Conservation (phyloP, 2,888 invertebrate species). For the Neoascia interrupta region DNA sequence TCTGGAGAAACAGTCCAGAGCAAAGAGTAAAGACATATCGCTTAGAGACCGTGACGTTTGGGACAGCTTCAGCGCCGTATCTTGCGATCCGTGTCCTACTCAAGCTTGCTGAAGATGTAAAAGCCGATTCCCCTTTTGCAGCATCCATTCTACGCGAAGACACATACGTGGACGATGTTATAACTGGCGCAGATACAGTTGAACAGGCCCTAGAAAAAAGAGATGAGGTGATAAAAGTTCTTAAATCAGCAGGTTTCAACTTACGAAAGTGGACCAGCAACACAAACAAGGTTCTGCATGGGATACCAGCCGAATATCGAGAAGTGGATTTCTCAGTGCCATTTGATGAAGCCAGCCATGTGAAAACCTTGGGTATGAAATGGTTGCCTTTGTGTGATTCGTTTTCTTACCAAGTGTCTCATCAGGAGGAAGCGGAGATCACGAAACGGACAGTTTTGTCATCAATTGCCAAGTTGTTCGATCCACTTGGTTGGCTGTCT, state of each 20-base stretch:
- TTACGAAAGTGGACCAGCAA: constrained; percentile 49
- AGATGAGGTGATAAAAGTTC: background rate
- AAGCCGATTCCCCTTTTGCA: constrained; percentile 11
- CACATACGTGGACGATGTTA: constrained; percentile 28
- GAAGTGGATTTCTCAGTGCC: constrained; percentile 8
- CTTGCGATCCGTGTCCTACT: background rate
- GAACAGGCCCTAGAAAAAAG: background rate
- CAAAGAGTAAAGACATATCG: background rate
- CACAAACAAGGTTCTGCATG: background rate
- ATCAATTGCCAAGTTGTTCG: constrained; percentile 51
- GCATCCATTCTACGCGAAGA: constrained; percentile 16
- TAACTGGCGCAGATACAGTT: constrained; percentile 2
- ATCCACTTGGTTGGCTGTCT: constrained; percentile 56
- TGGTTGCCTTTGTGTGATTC: constrained; percentile 29
- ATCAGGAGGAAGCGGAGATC: background rate
- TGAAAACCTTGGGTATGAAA: constrained; percentile 23
- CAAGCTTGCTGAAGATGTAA: constrained; percentile 2
- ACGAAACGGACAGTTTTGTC: constrained; percentile 48
- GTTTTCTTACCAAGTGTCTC: constrained; percentile 15
- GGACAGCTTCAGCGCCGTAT: background rate
- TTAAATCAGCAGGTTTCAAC: constrained; percentile 29
- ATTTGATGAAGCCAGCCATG: background rate
- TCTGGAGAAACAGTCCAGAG: constrained; percentile 42
- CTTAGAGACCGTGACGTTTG: background rate
- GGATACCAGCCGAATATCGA: constrained; percentile 4